phyloP scores from a whole-genome alignment of 2,797 vertebrate genomes.

The Sarcoramphus papa region DNA sequence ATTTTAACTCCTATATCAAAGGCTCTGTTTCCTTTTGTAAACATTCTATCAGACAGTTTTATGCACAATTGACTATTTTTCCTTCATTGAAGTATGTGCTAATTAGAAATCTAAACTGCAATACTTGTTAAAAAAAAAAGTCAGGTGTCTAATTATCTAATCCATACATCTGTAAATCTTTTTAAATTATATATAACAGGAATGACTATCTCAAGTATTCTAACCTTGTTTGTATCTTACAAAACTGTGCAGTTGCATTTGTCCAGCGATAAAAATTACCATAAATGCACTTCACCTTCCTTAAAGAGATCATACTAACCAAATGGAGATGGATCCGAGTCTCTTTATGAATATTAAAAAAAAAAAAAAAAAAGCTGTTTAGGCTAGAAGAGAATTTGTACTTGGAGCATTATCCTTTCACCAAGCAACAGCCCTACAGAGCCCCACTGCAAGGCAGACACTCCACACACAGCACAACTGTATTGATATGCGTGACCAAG shows the following conservation, averaged over 20 bases:
- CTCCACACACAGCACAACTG: background rate
- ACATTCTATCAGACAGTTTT: background rate
- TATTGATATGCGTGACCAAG: accelerated
- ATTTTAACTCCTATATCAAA: constrained; percentile 17
- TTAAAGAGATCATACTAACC: background rate
- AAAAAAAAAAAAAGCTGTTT: background rate
- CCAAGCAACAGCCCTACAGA: background rate
- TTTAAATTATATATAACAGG: background rate
- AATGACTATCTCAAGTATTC: background rate
- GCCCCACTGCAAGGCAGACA: background rate
- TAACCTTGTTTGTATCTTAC: background rate
- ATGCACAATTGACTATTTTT: background rate
- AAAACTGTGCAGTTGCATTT: background rate
- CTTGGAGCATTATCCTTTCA: background rate
- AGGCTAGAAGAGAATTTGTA: background rate
- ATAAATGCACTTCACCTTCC: background rate
- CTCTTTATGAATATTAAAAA: background rate
- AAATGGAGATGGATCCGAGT: background rate
- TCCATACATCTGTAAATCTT: background rate
- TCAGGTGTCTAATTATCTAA: constrained; percentile 38
- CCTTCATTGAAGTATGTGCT: constrained; percentile 2
- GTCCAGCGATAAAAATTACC: background rate
- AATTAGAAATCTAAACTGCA: constrained; percentile 49
- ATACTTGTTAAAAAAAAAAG: background rate
- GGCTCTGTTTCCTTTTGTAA: background rate